Evolutionary conservation across 2,797 vertebrate genomes (phyloP).

Genomic region (Gymnoscopelus microlampas): DNA sequence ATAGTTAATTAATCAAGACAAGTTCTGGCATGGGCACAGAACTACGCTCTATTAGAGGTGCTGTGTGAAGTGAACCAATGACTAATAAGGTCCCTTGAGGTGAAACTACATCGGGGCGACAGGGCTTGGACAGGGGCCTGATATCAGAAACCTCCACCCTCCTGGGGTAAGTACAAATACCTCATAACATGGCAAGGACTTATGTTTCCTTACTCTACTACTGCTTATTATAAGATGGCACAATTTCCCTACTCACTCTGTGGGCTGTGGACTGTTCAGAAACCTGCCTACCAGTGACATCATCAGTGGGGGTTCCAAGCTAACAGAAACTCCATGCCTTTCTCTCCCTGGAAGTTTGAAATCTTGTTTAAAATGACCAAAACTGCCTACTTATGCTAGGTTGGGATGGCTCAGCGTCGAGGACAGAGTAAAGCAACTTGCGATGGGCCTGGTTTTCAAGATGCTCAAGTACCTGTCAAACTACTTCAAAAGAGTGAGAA

Average conservation of each 20-base stretch:
- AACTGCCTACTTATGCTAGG: too few relatives aligned
- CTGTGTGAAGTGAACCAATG: conserved; percentile 65
- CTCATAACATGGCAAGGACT: conserved; percentile 28
- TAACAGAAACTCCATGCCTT: too few relatives aligned
- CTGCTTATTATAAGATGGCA: too few relatives aligned
- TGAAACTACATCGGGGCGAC: conserved; percentile 61
- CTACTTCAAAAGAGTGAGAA: too few relatives aligned
- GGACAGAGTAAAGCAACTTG: too few relatives aligned
- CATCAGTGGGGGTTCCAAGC: too few relatives aligned
- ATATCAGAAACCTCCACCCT: conserved; percentile 46
- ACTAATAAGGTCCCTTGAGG: conserved; percentile 73
- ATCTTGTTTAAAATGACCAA: too few relatives aligned
- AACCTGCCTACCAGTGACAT: too few relatives aligned
- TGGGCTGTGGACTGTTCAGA: conserved; percentile 10
- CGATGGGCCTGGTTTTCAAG: too few relatives aligned
- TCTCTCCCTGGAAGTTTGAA: too few relatives aligned
- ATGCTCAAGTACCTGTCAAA: too few relatives aligned
- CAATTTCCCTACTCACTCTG: neutral
- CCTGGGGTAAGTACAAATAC: conserved; percentile 31
- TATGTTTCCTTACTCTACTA: neutral
- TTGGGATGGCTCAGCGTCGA: too few relatives aligned
- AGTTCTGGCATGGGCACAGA: conserved; percentile 57
- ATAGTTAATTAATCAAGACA: conserved; percentile 74
- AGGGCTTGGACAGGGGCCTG: conserved; percentile 26
- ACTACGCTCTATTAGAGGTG: conserved; percentile 56